Evolutionary conservation across 1,140 invertebrate genomes (phyloP), one percentile per base, ranked within the genome.

Genomic region (Adoxophyes honmai): DNA sequence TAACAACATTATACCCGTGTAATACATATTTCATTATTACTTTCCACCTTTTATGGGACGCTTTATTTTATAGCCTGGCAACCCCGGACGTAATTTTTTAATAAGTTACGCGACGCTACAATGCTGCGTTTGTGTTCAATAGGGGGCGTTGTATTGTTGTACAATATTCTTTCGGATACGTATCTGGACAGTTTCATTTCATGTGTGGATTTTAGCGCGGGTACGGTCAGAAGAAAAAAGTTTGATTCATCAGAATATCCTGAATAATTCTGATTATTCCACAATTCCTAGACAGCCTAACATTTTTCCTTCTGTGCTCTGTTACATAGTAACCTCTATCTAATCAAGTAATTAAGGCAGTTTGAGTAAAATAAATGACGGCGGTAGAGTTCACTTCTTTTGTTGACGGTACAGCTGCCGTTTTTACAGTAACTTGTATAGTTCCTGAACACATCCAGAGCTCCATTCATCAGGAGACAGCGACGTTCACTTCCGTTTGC

Each of bases 1-100:
- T 88, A 86, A 88, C 86, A 88, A 88, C 86, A 86, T 86, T 84
- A 86, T 88, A 84, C 73, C 78, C 81, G 71, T 88, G 86, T 88
- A 84, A 88, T 88, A 88, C 82, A 88, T 88, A 88, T 86, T 86
- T 86, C 78, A 88, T 86, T 84, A 85, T 86, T 86, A 81, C 79
- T 78, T 66, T 71, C 73, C 66, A 76, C 76, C 78, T 75, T 85
- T 85, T 81, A 85, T 85, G 68, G 72, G 65, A 75, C 75, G 71
- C 78, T 86, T 86, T 75, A 83, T 85, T 88, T 88, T 86, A 82
- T 86, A 70, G 67, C 66, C 70, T 76, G 66, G 75, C 76, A 81
- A 74, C 77, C 77, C 78, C 68, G 70, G 65, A 68, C 54, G 60
- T 64, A 57, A 82, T 86, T 81, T 78, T 77, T 66, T 60, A 62